A percentile compares a stretch with the other conserved stretches of the same genome.
Conservation (phyloP, 1,140 invertebrate species). For the Apolygus lucorum region DNA sequence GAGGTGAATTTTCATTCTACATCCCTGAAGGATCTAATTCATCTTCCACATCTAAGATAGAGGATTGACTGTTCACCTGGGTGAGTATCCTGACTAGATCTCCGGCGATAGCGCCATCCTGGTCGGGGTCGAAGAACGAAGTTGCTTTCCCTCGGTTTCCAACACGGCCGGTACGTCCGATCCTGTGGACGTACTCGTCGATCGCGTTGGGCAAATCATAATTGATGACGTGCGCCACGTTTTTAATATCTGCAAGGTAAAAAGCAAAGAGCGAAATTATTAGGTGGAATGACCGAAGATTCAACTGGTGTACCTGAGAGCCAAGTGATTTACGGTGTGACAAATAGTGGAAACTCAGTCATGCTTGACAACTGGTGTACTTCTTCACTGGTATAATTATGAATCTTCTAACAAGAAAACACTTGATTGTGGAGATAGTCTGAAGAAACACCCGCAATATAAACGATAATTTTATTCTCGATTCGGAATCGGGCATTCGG, state of each 20-base stretch:
- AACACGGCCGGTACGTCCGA: slow-evolving; percentile 87
- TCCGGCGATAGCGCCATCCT: slow-evolving; percentile 51
- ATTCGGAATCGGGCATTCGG: too few species aligned
- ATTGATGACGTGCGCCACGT: slow-evolving; percentile 81
- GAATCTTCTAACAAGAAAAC: too few species aligned
- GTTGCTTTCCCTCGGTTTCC: slow-evolving; percentile 84
- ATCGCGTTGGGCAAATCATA: slow-evolving; percentile 81
- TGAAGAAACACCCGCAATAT: too few species aligned
- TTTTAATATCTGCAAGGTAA: slow-evolving; percentile 58
- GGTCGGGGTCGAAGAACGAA: slow-evolving; percentile 67
- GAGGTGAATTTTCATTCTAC: not conserved
- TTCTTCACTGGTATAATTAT: too few species aligned
- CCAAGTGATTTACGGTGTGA: too few species aligned
- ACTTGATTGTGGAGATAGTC: too few species aligned
- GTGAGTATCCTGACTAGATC: slow-evolving; percentile 63
- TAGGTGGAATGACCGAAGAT: too few species aligned
- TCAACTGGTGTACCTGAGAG: too few species aligned
- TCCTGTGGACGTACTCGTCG: slow-evolving; percentile 91
- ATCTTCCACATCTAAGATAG: not conserved
- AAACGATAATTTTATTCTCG: too few species aligned
- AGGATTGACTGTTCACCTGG: slow-evolving; percentile 40
- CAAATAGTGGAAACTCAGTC: too few species aligned
- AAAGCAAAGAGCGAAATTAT: too few species aligned
- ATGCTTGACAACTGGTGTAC: too few species aligned
- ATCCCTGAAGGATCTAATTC: not conserved